Base-by-base conservation (phyloP, 2,113 vertebrate species). In the Eulacestoma nigropectus region DNA sequence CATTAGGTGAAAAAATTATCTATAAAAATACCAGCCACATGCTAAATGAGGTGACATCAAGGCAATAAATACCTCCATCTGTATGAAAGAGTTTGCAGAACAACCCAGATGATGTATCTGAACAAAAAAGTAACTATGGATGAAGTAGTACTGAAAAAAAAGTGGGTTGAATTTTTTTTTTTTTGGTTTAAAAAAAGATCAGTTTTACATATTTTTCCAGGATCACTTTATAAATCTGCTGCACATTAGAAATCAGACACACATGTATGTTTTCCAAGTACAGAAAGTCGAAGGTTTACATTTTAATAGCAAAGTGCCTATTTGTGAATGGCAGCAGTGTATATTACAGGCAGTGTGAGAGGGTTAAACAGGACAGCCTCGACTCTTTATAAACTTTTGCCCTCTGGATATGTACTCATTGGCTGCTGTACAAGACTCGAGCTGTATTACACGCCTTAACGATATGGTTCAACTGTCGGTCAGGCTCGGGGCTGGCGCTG, bases 381-480 rank as follows among this genome's bases (percentile, higher is more conserved):
- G 84, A 90, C 98, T 98, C 97, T 97, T 98, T 97, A 97, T 98
- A 98, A 98, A 98, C 98, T 98, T 98, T 98, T 98, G 98, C 98
- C 98, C 98, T 98, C 98, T 98, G 98, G 97, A 98, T 98, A 98
- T 98, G 98, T 98, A 97, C 98, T 98, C 98, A 97, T 98, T 98
- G 98, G 98, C 98, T 97, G 98, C 97, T 69, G 98, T 98, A 98
- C 98, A 98, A 98, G 97, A 88, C 97, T 95, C 47, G 96, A 97
- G 98, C 98, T 98, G 98, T 98, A 98, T 98, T 98, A 99, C 98
- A 99, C 98, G 98, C 98, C 98, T 99, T 98, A 98, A 99, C 99
- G 98, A 99, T 99, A 98, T 98, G 98, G 99, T 99, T 99, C 99
- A 99, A 98, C 99, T 99, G 98, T 97, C 98, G 99, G 99, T 99